These are phyloP conservation scores for Crossocerus cetratus DNA, from an alignment of 2,888 invertebrate genomes.

Conservation along the genomic window DNA sequence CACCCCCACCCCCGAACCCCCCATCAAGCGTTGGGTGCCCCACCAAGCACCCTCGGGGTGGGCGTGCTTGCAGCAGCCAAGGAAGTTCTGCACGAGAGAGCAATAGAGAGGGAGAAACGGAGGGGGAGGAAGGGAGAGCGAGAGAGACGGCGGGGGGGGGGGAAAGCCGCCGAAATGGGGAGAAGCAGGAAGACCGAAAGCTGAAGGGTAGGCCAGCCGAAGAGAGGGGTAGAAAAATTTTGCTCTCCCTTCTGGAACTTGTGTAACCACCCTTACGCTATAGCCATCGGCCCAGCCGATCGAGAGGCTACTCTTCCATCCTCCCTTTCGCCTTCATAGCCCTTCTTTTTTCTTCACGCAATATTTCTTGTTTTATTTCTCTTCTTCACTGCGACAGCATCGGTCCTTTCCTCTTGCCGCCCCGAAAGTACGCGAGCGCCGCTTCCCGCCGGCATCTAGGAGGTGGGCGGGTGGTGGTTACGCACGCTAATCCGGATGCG, in stretches of 20 bases:
- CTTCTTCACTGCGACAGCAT: too few relatives aligned
- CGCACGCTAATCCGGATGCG: constrained; percentile 3
- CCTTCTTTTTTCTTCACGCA: neutral
- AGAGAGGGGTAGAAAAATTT: constrained; percentile 59
- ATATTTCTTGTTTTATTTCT: neutral
- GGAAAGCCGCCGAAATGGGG: constrained; percentile 15
- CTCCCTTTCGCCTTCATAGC: neutral
- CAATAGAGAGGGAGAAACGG: neutral
- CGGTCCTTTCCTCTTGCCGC: too few relatives aligned
- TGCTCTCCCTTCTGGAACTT: constrained; percentile 38
- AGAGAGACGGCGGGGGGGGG: constrained; percentile 26
- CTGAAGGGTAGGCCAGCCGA: constrained; percentile 36
- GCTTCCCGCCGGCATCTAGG: neutral
- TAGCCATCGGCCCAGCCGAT: neutral
- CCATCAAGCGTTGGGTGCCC: neutral
- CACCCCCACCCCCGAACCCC: constrained; percentile 49
- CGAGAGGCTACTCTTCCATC: neutral
- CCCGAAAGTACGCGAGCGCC: neutral
- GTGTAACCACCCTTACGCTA: constrained; percentile 12
- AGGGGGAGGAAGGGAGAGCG: too few relatives aligned
- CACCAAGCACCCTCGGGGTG: constrained; percentile 49
- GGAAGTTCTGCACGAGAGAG: neutral
- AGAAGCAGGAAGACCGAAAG: constrained; percentile 11
- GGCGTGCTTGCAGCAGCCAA: constrained; percentile 63
- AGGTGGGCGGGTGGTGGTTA: too few relatives aligned